phyloP scores from a whole-genome alignment of 2,888 invertebrate species.

The Habrosyne pyritoides region DNA sequence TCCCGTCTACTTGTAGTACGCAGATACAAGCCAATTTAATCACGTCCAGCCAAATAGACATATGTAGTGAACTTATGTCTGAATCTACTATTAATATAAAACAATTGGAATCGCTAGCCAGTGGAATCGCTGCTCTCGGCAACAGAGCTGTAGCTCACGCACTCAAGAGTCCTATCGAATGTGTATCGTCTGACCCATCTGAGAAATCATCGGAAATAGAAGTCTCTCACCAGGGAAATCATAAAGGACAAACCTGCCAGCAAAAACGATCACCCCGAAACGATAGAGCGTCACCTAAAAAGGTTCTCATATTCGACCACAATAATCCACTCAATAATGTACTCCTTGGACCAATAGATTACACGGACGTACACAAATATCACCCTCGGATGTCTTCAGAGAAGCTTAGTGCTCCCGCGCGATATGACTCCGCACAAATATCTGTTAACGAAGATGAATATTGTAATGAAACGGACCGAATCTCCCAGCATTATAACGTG shows the following conservation, averaged over 20 bases:
- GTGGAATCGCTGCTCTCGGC: conserved; percentile 19
- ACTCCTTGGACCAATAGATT: conserved; percentile 38
- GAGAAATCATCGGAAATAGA: conserved; percentile 19
- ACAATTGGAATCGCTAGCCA: conserved; percentile 14
- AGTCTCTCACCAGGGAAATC: conserved; percentile 4
- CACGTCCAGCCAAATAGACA: conserved; percentile 68
- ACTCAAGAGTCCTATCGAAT: conserved; percentile 22
- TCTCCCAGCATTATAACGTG: conserved; percentile 23
- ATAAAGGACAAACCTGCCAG: background rate
- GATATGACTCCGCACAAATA: conserved; percentile 12
- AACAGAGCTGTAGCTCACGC: conserved; percentile 19
- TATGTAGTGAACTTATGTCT: conserved; percentile 40
- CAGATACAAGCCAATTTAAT: conserved; percentile 64
- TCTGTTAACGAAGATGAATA: conserved; percentile 10
- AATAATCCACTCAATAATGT: conserved; percentile 70
- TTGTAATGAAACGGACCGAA: conserved; percentile 21
- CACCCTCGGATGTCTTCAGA: conserved; percentile 39
- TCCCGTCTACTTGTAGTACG: conserved; percentile 48
- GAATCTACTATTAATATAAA: conserved; percentile 32
- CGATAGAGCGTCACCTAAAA: conserved; percentile 10
- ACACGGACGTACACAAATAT: conserved; percentile 49
- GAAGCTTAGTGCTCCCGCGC: conserved; percentile 13
- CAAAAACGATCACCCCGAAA: background rate
- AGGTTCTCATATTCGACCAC: conserved; percentile 61
- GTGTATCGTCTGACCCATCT: conserved; percentile 8